Conservation (phyloP, 2,113 vertebrate genomes). For the Capreolus pygargus region DNA sequence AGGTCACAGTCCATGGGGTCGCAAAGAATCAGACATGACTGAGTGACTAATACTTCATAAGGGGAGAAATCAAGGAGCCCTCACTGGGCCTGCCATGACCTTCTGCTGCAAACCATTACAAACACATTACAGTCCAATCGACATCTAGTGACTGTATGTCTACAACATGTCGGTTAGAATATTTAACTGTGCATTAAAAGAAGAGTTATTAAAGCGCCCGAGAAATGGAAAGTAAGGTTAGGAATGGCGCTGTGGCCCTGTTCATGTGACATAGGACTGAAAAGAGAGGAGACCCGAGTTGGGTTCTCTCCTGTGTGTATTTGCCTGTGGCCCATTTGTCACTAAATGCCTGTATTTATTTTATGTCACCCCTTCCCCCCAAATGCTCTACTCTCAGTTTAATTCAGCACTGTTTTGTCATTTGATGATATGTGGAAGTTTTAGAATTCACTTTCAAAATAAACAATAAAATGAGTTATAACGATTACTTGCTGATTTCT, state of each 20-base stretch:
- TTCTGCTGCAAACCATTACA: conserved; percentile 34
- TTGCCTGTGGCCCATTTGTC: neutral
- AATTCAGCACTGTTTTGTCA: neutral
- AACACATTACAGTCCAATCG: conserved; percentile 63
- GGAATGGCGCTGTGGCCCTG: conserved; percentile 42
- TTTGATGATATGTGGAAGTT: neutral
- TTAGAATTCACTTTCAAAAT: conserved; percentile 26
- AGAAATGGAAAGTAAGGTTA: conserved; percentile 66
- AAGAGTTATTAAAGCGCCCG: conserved; percentile 73
- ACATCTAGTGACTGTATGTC: conserved; percentile 57
- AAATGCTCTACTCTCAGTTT: neutral
- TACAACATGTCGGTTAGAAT: conserved; percentile 65
- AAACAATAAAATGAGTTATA: neutral
- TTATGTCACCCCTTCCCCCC: neutral
- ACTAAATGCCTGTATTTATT: neutral
- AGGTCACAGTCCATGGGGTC: neutral
- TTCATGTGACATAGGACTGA: conserved; percentile 32
- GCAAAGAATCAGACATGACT: neutral
- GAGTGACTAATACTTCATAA: neutral
- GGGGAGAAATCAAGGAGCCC: conserved; percentile 15
- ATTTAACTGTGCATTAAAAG: conserved; percentile 70
- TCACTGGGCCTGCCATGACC: conserved; percentile 61
- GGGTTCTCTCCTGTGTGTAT: neutral
- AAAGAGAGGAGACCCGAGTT: neutral
- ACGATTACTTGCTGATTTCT: neutral